Percentiles rank a stretch among this genome's conserved stretches.
Evolutionary conservation across 2,113 vertebrate species (phyloP).

Genomic region (Danionella cerebrum): DNA sequence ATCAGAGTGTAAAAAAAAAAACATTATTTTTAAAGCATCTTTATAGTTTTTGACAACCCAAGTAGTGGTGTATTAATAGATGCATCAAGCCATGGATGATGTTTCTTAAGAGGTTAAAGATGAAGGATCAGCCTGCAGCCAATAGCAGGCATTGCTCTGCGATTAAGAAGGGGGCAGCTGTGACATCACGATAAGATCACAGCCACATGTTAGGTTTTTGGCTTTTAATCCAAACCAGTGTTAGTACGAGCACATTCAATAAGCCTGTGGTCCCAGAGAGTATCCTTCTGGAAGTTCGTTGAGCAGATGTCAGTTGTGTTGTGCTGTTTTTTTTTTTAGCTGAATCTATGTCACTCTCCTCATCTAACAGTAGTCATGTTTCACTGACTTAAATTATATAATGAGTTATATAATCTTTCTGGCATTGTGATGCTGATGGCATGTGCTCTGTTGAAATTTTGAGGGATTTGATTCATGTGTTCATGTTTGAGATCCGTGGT

Average conservation of each 20-base stretch:
- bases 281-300: constrained; percentile 8
- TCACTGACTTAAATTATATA: neutral
- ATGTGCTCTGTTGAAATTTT: neutral
- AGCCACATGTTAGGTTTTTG: constrained; percentile 55
- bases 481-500: too few relatives aligned
- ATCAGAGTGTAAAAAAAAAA: too few relatives aligned
- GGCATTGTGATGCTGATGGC: neutral
- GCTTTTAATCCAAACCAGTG: constrained; percentile 13
- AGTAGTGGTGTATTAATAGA: neutral
- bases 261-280: too few relatives aligned
- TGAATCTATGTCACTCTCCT: neutral
- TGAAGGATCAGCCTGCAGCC: constrained; percentile 13
- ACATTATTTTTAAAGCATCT: too few relatives aligned
- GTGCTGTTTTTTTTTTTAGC: too few relatives aligned
- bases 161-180: constrained; percentile 48
- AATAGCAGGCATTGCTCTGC: constrained; percentile 43
- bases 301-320: neutral
- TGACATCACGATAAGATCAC: constrained; percentile 52
- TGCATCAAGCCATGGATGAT: neutral
- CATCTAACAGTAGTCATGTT: neutral
- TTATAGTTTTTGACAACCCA: neutral
- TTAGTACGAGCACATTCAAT: neutral
- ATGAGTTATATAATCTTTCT: neutral
- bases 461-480: neutral
- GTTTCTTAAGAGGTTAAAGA: constrained; percentile 16